Evolutionary conservation across 2,113 vertebrate genomes (phyloP), one percentile per base, ranked within the genome.

Genomic region (Nematolebias whitei): DNA sequence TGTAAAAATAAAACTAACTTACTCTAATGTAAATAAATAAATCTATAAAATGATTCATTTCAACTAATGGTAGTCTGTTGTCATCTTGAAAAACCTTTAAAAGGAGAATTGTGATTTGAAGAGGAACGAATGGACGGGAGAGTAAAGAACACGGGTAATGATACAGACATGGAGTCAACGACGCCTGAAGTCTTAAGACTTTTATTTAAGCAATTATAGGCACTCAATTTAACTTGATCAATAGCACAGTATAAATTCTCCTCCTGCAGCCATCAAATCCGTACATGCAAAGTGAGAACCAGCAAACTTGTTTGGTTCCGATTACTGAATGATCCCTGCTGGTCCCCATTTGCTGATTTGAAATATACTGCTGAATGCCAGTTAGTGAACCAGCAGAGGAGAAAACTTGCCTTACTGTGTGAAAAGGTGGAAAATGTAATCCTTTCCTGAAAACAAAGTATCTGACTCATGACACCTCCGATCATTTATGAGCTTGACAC

Each of bases 381-480:
- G 54, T 60, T 20, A 41, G 61, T 44, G 32, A 55, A 22, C 35
- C 1, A 0, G 18, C 26, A 54, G 22, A 66, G 62, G 60, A 53
- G 59, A 47, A 64, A 41, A 35, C 45, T 58, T 13, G 57, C 3
- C 12, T 39, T 44, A 24, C 41, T 22, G 45, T 41, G 65, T 55
- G 68, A 68, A 78, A 78, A 57, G 68, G 80, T 72, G 22, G 10
- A 74, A 68, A 63, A 64, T 54, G 58, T 78, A 64, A 85, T 84
- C 57, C 69, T 67, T 78, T 80, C 57, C 53, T 60, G 59, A 72
- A 77, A 83, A 88, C 76, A 78, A 78, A 76, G 20, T 53, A 76
- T 76, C 72, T 79, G 74, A 79, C 71, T 80, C 66, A 24, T 63
- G 67, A 75, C 80, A 82, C 76, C 65, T 83, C 69, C 52, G 63